Evolutionary conservation across 2,888 invertebrate species (phyloP).

Genomic region (Cancer borealis): DNA sequence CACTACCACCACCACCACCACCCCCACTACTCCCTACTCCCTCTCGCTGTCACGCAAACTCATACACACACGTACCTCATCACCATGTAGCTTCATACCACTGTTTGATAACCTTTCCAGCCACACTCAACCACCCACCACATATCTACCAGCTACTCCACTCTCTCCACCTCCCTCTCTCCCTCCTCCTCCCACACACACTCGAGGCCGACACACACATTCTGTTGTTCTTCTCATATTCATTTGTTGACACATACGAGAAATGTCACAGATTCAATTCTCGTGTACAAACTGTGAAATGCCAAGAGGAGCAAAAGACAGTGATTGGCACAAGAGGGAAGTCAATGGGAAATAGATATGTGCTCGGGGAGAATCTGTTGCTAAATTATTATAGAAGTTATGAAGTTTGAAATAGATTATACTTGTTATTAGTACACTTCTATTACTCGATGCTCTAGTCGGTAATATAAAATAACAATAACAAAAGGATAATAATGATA

Average conservation of each 20-base stretch:
- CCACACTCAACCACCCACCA: neutral
- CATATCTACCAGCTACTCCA: neutral
- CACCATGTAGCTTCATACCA: too few relatives aligned
- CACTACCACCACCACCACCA: neutral
- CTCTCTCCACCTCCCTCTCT: neutral
- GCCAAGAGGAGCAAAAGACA: neutral
- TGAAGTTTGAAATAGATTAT: neutral
- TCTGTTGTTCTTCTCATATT: neutral
- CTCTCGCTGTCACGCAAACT: too few relatives aligned
- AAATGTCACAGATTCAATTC: neutral
- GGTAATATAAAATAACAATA: too few relatives aligned
- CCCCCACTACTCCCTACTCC: neutral
- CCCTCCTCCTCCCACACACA: neutral
- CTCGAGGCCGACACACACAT: neutral
- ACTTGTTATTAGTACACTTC: neutral
- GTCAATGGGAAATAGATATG: neutral
- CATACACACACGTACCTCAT: too few relatives aligned
- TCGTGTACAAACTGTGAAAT: neutral
- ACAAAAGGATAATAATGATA: too few relatives aligned
- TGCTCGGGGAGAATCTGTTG: neutral
- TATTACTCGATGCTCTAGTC: neutral
- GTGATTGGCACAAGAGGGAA: neutral
- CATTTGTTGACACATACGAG: neutral
- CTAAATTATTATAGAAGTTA: neutral
- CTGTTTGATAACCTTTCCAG: neutral